phyloP scores from a whole-genome alignment of 1,140 invertebrate species.

The Cotesia vestalis region DNA sequence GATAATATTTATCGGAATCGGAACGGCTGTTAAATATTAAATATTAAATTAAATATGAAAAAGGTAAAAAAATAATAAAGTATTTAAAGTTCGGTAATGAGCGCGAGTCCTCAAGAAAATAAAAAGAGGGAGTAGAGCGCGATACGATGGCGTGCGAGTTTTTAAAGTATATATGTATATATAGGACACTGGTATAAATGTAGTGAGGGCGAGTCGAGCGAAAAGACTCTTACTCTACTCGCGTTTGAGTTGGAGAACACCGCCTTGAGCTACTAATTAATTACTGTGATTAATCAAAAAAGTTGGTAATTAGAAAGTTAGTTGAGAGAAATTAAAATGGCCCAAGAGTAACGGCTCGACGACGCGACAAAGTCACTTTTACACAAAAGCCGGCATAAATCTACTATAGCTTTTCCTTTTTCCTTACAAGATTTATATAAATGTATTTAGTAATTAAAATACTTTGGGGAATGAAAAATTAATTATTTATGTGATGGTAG shows the following conservation, averaged over 20 bases:
- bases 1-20: too few species aligned
- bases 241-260: slow-evolving; percentile 30
- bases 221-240: slow-evolving; percentile 27
- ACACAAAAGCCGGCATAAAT: too few species aligned
- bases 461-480: neutral
- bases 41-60: too few species aligned
- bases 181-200: neutral
- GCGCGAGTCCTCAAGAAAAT: neutral
- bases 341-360: slow-evolving; percentile 41
- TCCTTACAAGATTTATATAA: neutral
- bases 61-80: neutral
- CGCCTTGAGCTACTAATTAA: slow-evolving; percentile 62
- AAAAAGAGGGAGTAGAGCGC: too few species aligned
- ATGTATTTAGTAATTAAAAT: too few species aligned
- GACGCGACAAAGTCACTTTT: slow-evolving; percentile 20
- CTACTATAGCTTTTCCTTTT: neutral
- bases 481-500: too few species aligned
- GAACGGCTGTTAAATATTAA: too few species aligned
- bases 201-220: slow-evolving; percentile 8
- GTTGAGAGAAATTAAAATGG: slow-evolving; percentile 66
- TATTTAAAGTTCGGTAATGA: neutral
- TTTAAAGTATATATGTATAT: neutral
- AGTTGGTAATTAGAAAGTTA: slow-evolving; percentile 70
- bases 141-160: neutral
- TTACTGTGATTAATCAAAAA: slow-evolving; percentile 70